Base-by-base conservation (phyloP, 2,888 invertebrate genomes). In the Chironomus riparius region DNA sequence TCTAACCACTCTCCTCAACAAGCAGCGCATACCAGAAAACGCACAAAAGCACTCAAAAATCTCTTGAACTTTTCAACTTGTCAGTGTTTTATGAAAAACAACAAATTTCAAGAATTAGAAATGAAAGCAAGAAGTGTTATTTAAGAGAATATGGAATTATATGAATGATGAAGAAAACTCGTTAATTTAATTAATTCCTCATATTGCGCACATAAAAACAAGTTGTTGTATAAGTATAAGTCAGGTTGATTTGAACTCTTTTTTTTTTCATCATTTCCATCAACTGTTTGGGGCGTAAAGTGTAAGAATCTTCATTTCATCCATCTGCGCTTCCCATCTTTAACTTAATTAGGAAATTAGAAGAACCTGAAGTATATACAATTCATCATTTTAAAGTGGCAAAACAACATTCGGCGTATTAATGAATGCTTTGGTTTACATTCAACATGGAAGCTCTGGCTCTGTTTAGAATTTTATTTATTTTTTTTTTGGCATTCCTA, bases 171-270 rank as follows among this genome's bases (percentile, higher is more conserved):
- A 7, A 47, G 47, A 68, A 70, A 47, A 70, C 47, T 70, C 70
- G 70, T 50, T 71, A 71, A 71, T 50, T 71, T 71, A 71, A 71
- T 71, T 71, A 71, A 50, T 71, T 50, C 71, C n/a, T 18, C 56
- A 56, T 56, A 56, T 56, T 56, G 56, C 56, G 56, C 56, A 15
- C 15, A 56, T 38, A 38, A 38, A 7, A 38, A 38, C 38, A 38
- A 38, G 38, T 38, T 38, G 38, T 10, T 38, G 38, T 38, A 38
- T 38, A 38, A 38, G 38, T 38, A 38, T 10, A 15, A n/a, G 56
- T 56, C 56, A 56, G 56, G 56, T 56, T 18, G 56, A 56, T 38
- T 38, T 38, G 38, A 38, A 38, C 38, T 38, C 38, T 38, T 38
- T 38, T 38, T 38, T 10, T 38, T 28, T 24, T 2, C 22, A n/a